These are phyloP conservation scores for Eubasilissa regina DNA, from an alignment of 1,140 invertebrate genomes.

Conservation along the genomic window DNA sequence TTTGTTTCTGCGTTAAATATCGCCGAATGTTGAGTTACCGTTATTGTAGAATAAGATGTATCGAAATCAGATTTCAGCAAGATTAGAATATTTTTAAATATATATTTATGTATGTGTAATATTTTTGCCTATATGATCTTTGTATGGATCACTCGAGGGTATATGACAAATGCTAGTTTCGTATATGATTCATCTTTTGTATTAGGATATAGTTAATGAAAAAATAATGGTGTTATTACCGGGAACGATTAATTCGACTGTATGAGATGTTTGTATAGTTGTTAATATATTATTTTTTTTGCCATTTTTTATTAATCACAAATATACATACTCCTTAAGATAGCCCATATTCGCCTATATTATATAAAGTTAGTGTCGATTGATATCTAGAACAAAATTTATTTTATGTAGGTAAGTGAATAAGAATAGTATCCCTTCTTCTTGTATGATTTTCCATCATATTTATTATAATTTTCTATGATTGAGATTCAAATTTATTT, in stretches of 20 bases:
- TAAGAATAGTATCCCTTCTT: slow-evolving; percentile 11
- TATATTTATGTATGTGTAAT: neutral
- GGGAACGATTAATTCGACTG: neutral
- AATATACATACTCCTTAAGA: slow-evolving; percentile 18
- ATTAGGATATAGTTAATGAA: neutral
- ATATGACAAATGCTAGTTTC: neutral
- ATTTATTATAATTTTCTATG: slow-evolving; percentile 19
- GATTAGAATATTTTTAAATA: no score
- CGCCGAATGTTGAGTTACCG: neutral
- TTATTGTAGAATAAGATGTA: neutral
- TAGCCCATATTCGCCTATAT: slow-evolving; percentile 9
- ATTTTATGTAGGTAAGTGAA: neutral
- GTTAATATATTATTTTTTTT: slow-evolving; percentile 20
- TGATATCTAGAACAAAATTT: slow-evolving; percentile 5
- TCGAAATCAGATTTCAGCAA: neutral
- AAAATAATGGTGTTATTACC: slow-evolving; percentile 6
- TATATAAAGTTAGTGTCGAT: neutral
- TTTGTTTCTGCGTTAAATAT: no score
- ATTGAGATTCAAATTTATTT: slow-evolving; percentile 30
- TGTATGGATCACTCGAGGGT: neutral
- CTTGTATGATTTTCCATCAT: neutral
- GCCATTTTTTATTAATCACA: slow-evolving; percentile 10
- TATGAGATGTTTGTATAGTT: slow-evolving; percentile 25
- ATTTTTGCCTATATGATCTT: neutral
- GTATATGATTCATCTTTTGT: slow-evolving; percentile 9